Base-by-base conservation (phyloP, 2,888 invertebrate genomes). In the Lasioglossum marginatum region DNA sequence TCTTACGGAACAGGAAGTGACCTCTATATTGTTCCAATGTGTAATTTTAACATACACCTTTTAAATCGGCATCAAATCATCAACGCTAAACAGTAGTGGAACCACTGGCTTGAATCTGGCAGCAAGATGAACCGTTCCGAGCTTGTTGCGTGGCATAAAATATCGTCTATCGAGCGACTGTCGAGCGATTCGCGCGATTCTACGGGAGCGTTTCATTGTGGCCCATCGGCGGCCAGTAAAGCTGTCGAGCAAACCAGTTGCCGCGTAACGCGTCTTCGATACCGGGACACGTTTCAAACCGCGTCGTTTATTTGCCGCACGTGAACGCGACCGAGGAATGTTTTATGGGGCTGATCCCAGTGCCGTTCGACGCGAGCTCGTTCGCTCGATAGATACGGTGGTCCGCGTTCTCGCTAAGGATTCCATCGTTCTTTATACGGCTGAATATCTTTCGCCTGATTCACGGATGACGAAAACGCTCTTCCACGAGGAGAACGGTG, bases 371-470 rank as follows among this genome's bases (percentile, higher is more conserved):
- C 79, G 71, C 63, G 63, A 40, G 66, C 77, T 48, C 70, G 57
- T 57, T 76, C 75, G 52, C 60, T 71, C 74, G 79, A 79, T 75
- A 63, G 63, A 63, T 63, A 63, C 63, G 63, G 31, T 19, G 63
- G 16, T 16, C 16, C 31, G 31, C 31, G 63, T 19, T 63, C 68
- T 68, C 68, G 68, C 37, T 34, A 34, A 63, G 68, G 63, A 80
- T 83, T 83, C 76, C 76, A 31, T 34, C 70, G 52, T 83, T 79
- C 83, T 76, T 79, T 83, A 83, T 71, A 79, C 52, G 23, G 68
- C 8, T 31, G 76, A 80, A 77, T 70, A 79, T 82, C 85, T 45
- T 72, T 31, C 27, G 16, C 31, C 76, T 70, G 68, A 77, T 82
- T 79, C 72, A 16, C 60, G 79, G 52, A 83, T 77, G 70, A 77